Evolutionary conservation across 2,888 invertebrate genomes (phyloP).

Genomic region (Euzophera pinguis): DNA sequence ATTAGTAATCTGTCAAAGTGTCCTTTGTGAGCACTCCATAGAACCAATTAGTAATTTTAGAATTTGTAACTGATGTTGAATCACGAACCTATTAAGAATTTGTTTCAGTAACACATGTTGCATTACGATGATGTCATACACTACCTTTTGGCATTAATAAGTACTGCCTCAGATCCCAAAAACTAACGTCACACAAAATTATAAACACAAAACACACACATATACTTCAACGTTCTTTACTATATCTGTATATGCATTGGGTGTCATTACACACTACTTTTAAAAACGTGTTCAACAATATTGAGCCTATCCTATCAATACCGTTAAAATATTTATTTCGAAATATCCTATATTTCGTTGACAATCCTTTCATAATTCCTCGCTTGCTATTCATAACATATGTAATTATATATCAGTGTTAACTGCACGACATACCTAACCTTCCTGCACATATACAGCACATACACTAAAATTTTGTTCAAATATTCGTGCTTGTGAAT

Average conservation of each 20-base stretch:
- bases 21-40: constrained; percentile 38
- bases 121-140: neutral
- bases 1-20: constrained; percentile 24
- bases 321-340: constrained; percentile 47
- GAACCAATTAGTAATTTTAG: constrained; percentile 19
- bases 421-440: constrained; percentile 73
- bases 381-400: constrained; percentile 68
- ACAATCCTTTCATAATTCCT: constrained; percentile 62
- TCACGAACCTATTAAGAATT: neutral
- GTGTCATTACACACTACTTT: constrained; percentile 61
- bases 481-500: constrained; percentile 72
- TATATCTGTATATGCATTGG: constrained; percentile 36
- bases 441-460: constrained; percentile 72
- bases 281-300: constrained; percentile 58
- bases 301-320: constrained; percentile 63
- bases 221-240: constrained; percentile 22
- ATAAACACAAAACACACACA: constrained; percentile 39
- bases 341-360: constrained; percentile 58
- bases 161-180: constrained; percentile 42
- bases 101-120: neutral
- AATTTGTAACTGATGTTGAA: neutral
- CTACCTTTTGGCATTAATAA: constrained; percentile 34
- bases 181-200: constrained; percentile 31
- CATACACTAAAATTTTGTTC: constrained; percentile 63
- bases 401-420: constrained; percentile 60